These are phyloP conservation scores for Philereme vetulata DNA, from an alignment of 2,888 invertebrate genomes.

Conservation along the genomic window DNA sequence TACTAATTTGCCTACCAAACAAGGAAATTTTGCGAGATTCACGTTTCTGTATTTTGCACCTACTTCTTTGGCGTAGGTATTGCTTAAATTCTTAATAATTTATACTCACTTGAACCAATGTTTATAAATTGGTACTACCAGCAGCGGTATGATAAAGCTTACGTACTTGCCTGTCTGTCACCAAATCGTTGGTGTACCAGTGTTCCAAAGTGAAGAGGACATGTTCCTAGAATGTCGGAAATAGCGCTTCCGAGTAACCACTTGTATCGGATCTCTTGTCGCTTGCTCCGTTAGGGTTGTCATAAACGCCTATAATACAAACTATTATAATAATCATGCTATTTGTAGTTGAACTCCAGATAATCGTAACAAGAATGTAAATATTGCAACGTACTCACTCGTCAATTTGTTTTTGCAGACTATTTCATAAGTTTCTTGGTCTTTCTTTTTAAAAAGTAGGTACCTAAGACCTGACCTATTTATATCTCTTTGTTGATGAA, in stretches of 20 bases:
- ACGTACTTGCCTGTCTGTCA: conserved; percentile 3
- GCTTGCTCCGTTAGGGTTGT: conserved; percentile 46
- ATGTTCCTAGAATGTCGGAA: conserved; percentile 75
- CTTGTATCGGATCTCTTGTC: conserved; percentile 73
- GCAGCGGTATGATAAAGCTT: conserved; percentile 1
- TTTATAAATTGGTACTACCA: too few relatives aligned
- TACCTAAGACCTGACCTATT: too few relatives aligned
- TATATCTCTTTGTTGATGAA: too few relatives aligned
- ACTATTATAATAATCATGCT: neutral
- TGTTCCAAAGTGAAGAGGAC: conserved; percentile 51
- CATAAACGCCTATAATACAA: neutral
- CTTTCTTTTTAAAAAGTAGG: too few relatives aligned
- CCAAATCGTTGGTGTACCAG: conserved; percentile 4
- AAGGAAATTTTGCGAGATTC: too few relatives aligned
- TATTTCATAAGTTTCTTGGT: too few relatives aligned
- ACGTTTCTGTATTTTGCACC: too few relatives aligned
- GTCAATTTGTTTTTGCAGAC: too few relatives aligned
- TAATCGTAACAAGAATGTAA: neutral
- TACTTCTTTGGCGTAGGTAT: too few relatives aligned
- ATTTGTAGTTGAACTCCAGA: neutral
- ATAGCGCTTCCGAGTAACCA: conserved; percentile 78
- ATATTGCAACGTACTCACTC: neutral
- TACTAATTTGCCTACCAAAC: too few relatives aligned
- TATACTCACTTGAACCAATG: too few relatives aligned
- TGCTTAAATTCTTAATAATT: too few relatives aligned